These are phyloP conservation scores for Epirrhoe alternata DNA, from an alignment of 2,888 invertebrate species.

Conservation along the genomic window DNA sequence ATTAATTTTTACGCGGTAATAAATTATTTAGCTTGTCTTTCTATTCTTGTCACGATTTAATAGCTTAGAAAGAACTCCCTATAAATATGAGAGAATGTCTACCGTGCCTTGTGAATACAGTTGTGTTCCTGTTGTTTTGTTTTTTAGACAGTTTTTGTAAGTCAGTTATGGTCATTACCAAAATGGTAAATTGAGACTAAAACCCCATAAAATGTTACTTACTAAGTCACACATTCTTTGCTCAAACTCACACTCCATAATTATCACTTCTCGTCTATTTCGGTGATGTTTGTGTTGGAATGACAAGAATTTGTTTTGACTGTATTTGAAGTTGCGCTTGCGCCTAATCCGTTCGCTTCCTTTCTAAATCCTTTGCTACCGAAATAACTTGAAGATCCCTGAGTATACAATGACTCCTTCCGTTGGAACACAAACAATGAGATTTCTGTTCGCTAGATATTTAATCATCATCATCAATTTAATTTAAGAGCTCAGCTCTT, in stretches of 20 bases:
- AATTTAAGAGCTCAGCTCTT: no score
- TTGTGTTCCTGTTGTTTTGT: no score
- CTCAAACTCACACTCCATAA: slow-evolving; percentile 35
- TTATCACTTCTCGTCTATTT: slow-evolving; percentile 49
- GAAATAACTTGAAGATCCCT: slow-evolving; percentile 17
- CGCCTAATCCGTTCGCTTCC: slow-evolving; percentile 36
- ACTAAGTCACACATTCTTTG: slow-evolving; percentile 22
- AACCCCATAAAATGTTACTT: no score
- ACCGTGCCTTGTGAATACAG: no score
- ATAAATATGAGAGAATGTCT: no score
- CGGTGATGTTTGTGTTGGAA: slow-evolving; percentile 42
- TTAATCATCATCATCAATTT: no score
- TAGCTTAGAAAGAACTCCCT: slow-evolving; percentile 8
- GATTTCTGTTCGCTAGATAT: no score
- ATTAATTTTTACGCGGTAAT: slow-evolving; percentile 26
- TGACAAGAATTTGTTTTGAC: slow-evolving; percentile 50
- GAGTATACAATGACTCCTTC: slow-evolving; percentile 5
- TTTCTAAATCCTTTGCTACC: slow-evolving; percentile 33
- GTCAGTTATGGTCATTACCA: no score
- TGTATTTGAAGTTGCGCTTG: slow-evolving; percentile 43
- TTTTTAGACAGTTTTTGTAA: no score
- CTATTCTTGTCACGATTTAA: slow-evolving; percentile 30
- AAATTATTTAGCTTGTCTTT: slow-evolving; percentile 21
- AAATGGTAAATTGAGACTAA: no score
- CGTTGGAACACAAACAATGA: not conserved